These are phyloP conservation scores for Drosophila peninsularis DNA, from an alignment of 2,888 invertebrate genomes.

Conservation along the genomic window DNA sequence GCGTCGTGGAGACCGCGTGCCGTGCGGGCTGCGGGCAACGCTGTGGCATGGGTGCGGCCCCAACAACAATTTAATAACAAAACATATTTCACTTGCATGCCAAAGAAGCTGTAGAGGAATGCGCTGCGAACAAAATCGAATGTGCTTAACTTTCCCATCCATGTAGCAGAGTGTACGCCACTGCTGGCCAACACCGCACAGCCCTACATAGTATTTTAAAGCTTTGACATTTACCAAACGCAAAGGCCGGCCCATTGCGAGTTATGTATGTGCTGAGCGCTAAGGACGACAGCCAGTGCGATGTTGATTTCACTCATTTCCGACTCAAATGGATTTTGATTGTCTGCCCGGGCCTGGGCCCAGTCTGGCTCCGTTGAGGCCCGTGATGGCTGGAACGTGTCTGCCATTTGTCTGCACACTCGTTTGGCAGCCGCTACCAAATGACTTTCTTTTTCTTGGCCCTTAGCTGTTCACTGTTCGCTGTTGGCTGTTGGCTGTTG, in stretches of 20 bases:
- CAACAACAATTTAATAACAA: constrained; percentile 78
- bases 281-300: constrained; percentile 38
- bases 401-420: constrained; percentile 77
- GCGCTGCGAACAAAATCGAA: constrained; percentile 57
- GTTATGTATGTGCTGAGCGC: constrained; percentile 11
- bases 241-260: constrained; percentile 6
- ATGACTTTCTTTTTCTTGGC: constrained; percentile 75
- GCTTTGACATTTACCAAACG: constrained; percentile 64
- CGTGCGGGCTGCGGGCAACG: background rate
- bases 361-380: constrained; percentile 4
- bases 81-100: constrained; percentile 79
- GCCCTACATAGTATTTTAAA: constrained; percentile 58
- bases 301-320: constrained; percentile 77
- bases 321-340: constrained; percentile 80
- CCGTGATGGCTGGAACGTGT: constrained; percentile 69
- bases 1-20: constrained; percentile 47
- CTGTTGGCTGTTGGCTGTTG: constrained; percentile 55
- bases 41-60: constrained; percentile 50
- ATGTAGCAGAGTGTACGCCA: constrained; percentile 39
- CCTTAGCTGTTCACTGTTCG: constrained; percentile 33
- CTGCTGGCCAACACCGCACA: background rate
- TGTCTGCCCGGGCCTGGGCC: constrained; percentile 57
- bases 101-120: constrained; percentile 71
- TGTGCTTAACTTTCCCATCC: constrained; percentile 27
- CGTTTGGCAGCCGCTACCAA: constrained; percentile 65